These are phyloP conservation scores for Pocota personata DNA, from an alignment of 2,888 invertebrate genomes.

Conservation along the genomic window DNA sequence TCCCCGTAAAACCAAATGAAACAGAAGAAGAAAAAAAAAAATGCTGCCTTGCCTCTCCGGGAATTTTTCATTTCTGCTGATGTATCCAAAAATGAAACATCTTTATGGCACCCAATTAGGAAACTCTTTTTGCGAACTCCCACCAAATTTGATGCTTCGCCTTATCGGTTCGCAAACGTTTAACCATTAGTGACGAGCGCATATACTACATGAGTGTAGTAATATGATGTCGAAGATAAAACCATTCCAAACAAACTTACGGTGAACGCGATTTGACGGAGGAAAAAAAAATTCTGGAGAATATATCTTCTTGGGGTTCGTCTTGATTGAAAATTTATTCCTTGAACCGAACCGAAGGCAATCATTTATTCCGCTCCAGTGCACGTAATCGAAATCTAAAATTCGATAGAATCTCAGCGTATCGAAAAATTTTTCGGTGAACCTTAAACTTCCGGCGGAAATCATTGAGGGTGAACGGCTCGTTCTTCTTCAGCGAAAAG, in stretches of 20 bases:
- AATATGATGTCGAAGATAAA: conserved; percentile 56
- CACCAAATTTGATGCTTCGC: conserved; percentile 41
- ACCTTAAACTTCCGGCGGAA: conserved; percentile 67
- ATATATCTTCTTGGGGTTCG: conserved; percentile 64
- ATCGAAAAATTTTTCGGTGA: conserved; percentile 34
- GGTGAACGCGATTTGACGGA: conserved; percentile 52
- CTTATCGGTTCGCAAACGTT: conserved; percentile 59
- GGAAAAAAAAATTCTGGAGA: conserved; percentile 32
- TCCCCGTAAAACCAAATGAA: conserved; percentile 11
- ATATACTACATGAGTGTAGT: conserved; percentile 31
- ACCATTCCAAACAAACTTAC: conserved; percentile 46
- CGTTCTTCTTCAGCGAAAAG: conserved; percentile 19
- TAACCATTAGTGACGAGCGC: conserved; percentile 62
- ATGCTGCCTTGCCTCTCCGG: conserved; percentile 7
- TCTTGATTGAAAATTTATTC: conserved; percentile 74
- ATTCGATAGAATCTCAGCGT: conserved; percentile 69
- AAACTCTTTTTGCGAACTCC: conserved; percentile 55
- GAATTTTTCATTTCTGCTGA: conserved; percentile 44
- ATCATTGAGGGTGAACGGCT: conserved; percentile 56
- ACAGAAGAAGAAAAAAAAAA: conserved; percentile 17
- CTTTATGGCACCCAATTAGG: conserved; percentile 69
- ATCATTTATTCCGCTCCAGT: conserved; percentile 70
- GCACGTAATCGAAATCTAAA: conserved; percentile 73
- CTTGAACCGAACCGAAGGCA: conserved; percentile 72
- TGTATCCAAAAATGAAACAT: conserved; percentile 57